Conservation (phyloP, 2,888 invertebrate species). For the Nasonia oneida region DNA sequence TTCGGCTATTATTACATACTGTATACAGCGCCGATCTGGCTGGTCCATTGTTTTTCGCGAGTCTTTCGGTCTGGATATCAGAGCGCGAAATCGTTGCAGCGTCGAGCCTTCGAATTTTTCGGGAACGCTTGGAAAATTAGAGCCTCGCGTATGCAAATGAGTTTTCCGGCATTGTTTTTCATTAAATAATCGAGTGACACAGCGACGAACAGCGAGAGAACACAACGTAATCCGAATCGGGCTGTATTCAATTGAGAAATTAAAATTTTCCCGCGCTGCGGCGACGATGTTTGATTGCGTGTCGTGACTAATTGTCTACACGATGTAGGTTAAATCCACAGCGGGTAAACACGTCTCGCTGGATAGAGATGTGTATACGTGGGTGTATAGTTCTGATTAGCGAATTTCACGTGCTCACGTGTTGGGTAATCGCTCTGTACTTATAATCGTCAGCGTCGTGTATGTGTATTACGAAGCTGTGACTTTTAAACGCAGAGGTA, state of each 20-base stretch:
- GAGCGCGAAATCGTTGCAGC: too few species aligned
- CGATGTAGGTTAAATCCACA: constrained; percentile 57
- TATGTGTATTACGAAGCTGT: background rate
- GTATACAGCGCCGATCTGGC: background rate
- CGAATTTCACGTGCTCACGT: background rate
- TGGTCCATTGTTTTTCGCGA: background rate
- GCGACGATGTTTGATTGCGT: constrained; percentile 42
- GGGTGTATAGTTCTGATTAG: constrained; percentile 5
- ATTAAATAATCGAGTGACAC: too few species aligned
- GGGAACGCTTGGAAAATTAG: too few species aligned
- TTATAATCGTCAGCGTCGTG: background rate
- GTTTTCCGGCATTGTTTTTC: too few species aligned
- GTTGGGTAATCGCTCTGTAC: background rate
- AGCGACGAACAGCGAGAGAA: too few species aligned
- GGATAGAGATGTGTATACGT: background rate
- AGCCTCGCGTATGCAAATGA: too few species aligned
- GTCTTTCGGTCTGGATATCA: too few species aligned
- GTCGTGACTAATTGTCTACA: constrained; percentile 55
- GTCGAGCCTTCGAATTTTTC: too few species aligned
- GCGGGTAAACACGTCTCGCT: constrained; percentile 11
- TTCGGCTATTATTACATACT: background rate
- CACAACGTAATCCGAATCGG: too few species aligned
- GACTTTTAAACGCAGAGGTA: background rate
- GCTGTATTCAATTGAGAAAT: constrained; percentile 44
- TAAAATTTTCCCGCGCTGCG: constrained; percentile 7